phyloP scores from a whole-genome alignment of 1,140 invertebrate genomes.

The Microplitis mediator region DNA sequence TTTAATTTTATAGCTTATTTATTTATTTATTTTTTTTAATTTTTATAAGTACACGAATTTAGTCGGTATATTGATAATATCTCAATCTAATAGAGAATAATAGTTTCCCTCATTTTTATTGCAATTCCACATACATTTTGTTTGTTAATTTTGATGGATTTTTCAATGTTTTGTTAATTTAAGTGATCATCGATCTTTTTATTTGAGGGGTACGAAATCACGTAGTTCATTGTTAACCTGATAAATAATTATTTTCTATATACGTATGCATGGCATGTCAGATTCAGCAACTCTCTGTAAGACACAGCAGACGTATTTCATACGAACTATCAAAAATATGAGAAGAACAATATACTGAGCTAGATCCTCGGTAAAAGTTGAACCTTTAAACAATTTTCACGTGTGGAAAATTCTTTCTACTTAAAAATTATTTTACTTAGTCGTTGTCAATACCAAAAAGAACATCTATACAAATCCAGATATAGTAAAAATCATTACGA shows the following conservation, averaged over 20 bases:
- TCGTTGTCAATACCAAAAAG: conserved; percentile 80
- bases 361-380: conserved; percentile 65
- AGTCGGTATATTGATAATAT: no score
- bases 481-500: conserved; percentile 75
- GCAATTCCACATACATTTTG: conserved; percentile 3
- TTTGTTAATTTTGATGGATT: conserved; percentile 12
- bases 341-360: conserved; percentile 48
- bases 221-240: conserved; percentile 9
- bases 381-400: conserved; percentile 48
- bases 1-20: no score
- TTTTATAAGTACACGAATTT: no score
- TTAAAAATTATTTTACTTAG: conserved; percentile 57
- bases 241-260: not conserved
- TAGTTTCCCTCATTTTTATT: conserved; percentile 5
- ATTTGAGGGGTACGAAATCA: not conserved
- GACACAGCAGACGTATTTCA: conserved; percentile 44
- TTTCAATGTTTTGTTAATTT: not conserved
- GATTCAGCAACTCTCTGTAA: conserved; percentile 44
- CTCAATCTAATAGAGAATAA: no score
- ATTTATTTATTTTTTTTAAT: no score
- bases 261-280: conserved; percentile 46
- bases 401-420: no score
- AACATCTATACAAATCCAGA: conserved; percentile 81
- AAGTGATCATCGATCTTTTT: not conserved
- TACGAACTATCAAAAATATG: conserved; percentile 35